Base-by-base conservation (phyloP, 2,888 invertebrate species). In the Volucella bombylans region DNA sequence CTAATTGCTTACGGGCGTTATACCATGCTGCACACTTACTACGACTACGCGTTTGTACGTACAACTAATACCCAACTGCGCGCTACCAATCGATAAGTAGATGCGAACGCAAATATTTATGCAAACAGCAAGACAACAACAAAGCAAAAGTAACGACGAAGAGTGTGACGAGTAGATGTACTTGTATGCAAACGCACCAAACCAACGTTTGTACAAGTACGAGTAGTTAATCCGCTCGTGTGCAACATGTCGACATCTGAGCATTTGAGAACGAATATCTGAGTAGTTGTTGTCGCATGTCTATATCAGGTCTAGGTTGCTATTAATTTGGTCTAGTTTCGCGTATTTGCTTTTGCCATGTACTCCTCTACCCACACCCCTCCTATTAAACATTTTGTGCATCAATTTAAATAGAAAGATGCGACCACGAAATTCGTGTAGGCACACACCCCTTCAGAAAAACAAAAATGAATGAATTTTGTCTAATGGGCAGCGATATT, bases 281-380 rank as follows among this genome's bases (percentile, higher is more conserved):
- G 31, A 31, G 31, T 31, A 31, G 31, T 31, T 31, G 31, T 31
- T 6, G 31, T 31, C 10, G 45, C 39, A 15, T 64, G 67, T 62
- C 68, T 71, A 64, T 69, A 82, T 72, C 79, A 68, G 72, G 82
- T 82, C 82, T 79, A 74, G 79, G 79, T 74, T 79, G 65, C 45
- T 59, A 80, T 80, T 71, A 80, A 80, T 83, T 83, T 80, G 80
- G 54, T 80, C 74, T 80, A 83, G 83, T 80, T 80, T 80, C 12
- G 61, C 59, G 39, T 80, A 54, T 62, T 43, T 67, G 14, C 11
- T 49, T 41, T 45, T 62, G 8, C 49, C 41, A 23, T 14, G 4
- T 45, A 18, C n/a, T 43, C 65, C 55, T 41, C 45, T 31, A 0
- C 6, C 31, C 31, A 31, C 77, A 68, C 72, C 68, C 68, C 2